Evolutionary conservation across 2,888 invertebrate species (phyloP).

Genomic region (Latrodectus elegans): DNA sequence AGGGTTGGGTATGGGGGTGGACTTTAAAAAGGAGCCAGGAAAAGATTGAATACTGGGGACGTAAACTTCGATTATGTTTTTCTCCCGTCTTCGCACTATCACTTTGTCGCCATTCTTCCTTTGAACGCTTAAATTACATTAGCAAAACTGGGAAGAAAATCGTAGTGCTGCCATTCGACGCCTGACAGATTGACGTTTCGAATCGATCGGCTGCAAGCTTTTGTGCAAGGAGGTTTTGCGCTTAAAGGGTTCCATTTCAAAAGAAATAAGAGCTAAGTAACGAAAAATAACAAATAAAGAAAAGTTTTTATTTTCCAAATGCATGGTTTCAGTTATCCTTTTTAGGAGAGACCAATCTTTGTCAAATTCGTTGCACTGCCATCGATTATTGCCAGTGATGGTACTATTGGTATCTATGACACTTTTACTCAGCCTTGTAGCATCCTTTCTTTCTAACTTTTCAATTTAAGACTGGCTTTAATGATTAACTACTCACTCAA

Average conservation of each 20-base stretch:
- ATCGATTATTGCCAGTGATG: conserved; percentile 60
- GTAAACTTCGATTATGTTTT: conserved; percentile 44
- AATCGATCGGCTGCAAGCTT: conserved; percentile 45
- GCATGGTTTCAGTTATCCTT: conserved; percentile 62
- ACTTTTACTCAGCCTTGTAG: conserved; percentile 27
- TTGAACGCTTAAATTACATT: conserved; percentile 60
- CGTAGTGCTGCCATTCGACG: conserved; percentile 42
- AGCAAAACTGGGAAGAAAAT: conserved; percentile 62
- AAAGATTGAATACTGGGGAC: conserved; percentile 1
- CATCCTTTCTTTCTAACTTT: conserved; percentile 26
- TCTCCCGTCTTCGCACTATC: conserved; percentile 17
- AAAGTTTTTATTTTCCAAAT: conserved; percentile 63
- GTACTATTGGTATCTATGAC: conserved; percentile 40
- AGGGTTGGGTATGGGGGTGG: not conserved
- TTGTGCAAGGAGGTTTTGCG: conserved; percentile 42
- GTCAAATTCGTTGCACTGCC: conserved; percentile 33
- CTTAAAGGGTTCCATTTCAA: conserved; percentile 59
- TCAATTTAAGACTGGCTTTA: conserved; percentile 51
- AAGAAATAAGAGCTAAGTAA: conserved; percentile 60
- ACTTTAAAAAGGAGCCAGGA: not conserved
- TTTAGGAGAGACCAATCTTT: conserved; percentile 47
- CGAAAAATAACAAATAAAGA: conserved; percentile 64
- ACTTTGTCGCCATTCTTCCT: conserved; percentile 60
- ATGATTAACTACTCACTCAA: conserved; percentile 53
- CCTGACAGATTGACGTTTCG: conserved; percentile 60